Evolutionary conservation across 1,140 invertebrate species (phyloP).

Genomic region (Atta cephalotes): DNA sequence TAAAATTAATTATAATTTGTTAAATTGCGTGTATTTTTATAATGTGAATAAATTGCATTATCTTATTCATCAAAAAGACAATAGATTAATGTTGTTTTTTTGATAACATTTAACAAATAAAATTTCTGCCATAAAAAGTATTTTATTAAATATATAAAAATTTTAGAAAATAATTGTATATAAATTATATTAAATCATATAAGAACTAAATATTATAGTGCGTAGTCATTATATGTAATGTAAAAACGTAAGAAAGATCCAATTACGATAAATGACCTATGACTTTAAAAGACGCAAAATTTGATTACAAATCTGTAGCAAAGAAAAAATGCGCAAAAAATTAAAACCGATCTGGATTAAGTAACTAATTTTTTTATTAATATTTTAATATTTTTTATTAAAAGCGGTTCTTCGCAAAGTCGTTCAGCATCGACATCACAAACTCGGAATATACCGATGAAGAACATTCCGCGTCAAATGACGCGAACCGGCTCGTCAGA

Average conservation of each 20-base stretch:
- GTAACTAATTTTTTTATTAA: conserved; percentile 23
- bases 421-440: conserved; percentile 58
- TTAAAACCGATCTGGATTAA: conserved; percentile 4
- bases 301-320: background rate
- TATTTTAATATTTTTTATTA: conserved; percentile 21
- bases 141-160: background rate
- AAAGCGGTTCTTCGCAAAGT: conserved; percentile 59
- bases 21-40: background rate
- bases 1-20: background rate
- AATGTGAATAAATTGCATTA: background rate
- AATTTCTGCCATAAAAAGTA: background rate
- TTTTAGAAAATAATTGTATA: background rate
- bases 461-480: conserved; percentile 80
- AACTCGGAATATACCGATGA: conserved; percentile 74
- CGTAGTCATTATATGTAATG: background rate
- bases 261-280: too few relatives aligned
- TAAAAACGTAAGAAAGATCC: background rate
- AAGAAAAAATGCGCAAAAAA: background rate
- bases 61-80: background rate
- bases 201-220: background rate
- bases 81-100: background rate
- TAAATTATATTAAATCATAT: background rate
- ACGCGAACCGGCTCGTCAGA: conserved; percentile 80
- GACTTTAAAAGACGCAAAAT: background rate
- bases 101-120: background rate